A percentile compares a stretch with the other conserved stretches of the same genome.
Conservation (phyloP, 2,888 invertebrate species). For the Leptura quadrifasciata region DNA sequence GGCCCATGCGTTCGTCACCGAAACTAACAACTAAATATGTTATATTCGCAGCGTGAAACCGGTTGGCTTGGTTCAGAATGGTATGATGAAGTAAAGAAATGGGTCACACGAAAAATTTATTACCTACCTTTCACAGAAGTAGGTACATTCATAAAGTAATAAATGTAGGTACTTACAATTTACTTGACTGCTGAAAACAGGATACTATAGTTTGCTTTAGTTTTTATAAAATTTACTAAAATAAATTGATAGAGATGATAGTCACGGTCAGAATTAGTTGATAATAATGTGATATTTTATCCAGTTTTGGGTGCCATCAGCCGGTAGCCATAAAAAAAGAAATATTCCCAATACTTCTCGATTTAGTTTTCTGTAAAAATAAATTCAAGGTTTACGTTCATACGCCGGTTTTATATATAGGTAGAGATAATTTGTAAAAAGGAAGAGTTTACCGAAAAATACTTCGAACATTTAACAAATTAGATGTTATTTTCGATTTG, state of each 20-base stretch:
- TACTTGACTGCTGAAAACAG: background rate
- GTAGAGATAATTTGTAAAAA: too few relatives aligned
- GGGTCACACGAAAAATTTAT: slow-evolving; percentile 4
- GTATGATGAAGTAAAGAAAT: slow-evolving; percentile 3
- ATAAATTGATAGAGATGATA: background rate
- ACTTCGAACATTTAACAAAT: background rate
- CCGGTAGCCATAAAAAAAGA: background rate
- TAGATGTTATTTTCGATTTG: too few relatives aligned
- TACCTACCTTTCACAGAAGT: background rate
- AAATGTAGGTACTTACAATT: background rate
- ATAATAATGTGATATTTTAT: background rate
- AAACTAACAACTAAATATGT: slow-evolving; percentile 27
- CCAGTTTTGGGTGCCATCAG: background rate
- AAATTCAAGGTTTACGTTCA: background rate
- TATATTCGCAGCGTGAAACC: slow-evolving; percentile 32
- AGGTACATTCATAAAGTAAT: background rate
- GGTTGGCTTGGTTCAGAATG: slow-evolving; percentile 19
- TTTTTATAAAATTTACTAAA: background rate
- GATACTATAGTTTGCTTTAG: background rate
- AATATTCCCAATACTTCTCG: background rate
- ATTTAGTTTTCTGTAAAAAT: slow-evolving; percentile 1
- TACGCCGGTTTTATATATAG: too few relatives aligned
- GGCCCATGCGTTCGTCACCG: slow-evolving; percentile 32
- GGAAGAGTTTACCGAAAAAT: background rate
- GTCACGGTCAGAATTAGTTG: background rate